Base-by-base conservation (phyloP, 2,113 vertebrate species). In the Stigmatopora argus region DNA sequence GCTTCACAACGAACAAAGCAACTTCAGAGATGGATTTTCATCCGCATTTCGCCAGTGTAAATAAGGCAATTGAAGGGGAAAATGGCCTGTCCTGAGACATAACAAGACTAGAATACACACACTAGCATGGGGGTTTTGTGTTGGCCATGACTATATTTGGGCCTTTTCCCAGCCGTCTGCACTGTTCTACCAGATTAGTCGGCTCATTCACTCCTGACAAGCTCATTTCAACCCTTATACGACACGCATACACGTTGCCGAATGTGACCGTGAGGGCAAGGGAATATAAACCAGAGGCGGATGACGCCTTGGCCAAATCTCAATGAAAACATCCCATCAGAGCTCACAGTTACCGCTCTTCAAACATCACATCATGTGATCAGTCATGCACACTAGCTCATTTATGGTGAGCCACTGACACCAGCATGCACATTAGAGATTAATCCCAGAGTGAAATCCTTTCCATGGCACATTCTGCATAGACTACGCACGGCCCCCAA, bases 131-230 rank as follows among this genome's bases (percentile, higher is more conserved):
- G 49, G 38, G 26, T 31, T 67, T 64, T 59, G 51, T 70, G 66
- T 73, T 78, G 62, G 73, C 72, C 64, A 47, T 58, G 69, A 60
- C 74, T 82, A 65, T 84, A 79, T 83, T 80, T 79, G 68, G 72
- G 44, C 69, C 71, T 66, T 70, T 66, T 82, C 70, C 75, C 79
- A 64, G 72, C 63, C 71, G 81, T 82, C 78, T 79, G 77, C 69
- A 46, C 31, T 48, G 71, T 77, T 84, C 77, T 75, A 75, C 75
- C 72, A 78, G 84, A 86, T 89, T 83, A 85, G 73, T 77, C 74
- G 78, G 80, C 85, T 87, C 83, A 83, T 75, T 89, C 82, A 89
- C 62, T 84, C 83, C 74, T 86, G 83, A 85, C 80, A 81, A 71
- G 46, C 72, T 62, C 66, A 78, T 78, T 82, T 85, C 76, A 66